Conservation (phyloP, 2,113 vertebrate genomes). For the Hystrix cristata region DNA sequence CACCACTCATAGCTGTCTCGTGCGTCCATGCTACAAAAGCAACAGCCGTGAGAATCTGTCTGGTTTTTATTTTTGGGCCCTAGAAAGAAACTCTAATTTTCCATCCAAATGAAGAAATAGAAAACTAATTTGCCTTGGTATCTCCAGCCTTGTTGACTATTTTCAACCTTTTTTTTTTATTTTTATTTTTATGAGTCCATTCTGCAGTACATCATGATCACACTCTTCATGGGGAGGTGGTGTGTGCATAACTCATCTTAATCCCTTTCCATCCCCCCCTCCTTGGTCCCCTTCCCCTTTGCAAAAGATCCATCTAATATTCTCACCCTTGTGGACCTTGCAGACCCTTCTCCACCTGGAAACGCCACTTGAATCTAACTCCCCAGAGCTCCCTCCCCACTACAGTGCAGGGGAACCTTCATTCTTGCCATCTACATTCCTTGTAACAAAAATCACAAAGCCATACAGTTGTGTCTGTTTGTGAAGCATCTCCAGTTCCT, state of each 20-base stretch:
- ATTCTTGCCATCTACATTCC: neutral
- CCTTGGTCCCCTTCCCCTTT: neutral
- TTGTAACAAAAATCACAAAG: neutral
- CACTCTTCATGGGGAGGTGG: neutral
- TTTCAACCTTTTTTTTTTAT: neutral
- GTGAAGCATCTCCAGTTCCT: neutral
- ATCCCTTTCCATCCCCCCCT: neutral
- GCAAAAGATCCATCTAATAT: too few relatives aligned
- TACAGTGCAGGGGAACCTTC: neutral
- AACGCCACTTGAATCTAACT: neutral
- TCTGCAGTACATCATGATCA: neutral
- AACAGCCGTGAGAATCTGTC: neutral
- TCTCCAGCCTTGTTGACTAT: neutral
- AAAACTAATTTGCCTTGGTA: neutral
- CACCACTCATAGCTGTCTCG: neutral
- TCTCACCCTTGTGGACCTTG: neutral
- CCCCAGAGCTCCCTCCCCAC: neutral
- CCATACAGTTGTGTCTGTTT: neutral
- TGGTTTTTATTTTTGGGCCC: too few relatives aligned
- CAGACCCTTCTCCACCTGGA: neutral
- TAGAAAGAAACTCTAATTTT: neutral
- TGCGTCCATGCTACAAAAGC: neutral
- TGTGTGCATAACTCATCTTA: too few relatives aligned
- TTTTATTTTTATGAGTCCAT: neutral
- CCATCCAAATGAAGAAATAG: neutral